Evolutionary conservation across 2,888 invertebrate species (phyloP), one percentile per base, ranked within the genome.

Genomic region (Eustalomyia histrio): DNA sequence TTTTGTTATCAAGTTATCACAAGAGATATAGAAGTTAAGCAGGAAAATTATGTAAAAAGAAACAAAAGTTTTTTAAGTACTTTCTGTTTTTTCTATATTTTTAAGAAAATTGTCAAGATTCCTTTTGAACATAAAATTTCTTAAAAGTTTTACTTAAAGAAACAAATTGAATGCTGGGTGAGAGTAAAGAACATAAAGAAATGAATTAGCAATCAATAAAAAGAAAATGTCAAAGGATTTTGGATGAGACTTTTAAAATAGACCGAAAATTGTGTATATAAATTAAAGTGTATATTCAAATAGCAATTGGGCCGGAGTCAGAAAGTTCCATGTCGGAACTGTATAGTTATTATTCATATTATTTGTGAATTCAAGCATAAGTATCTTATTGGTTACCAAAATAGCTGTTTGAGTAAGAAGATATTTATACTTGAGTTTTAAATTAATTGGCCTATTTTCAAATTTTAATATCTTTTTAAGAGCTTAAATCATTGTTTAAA

Each of bases 21-120:
- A n/a, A n/a, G n/a, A n/a, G n/a, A n/a, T n/a, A 12, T 3, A 18
- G 50, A 55, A 64, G 69, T 58, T 68, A 24, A 29, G 18, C 17
- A 60, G 5, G n/a, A 39, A 52, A 33, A 43, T 16, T 17, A 35
- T 17, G 33, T 18, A 63, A 12, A 39, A 39, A 61, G 61, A 17
- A 75, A 72, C 4, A 33, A 76, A 76, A 76, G 58, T 72, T 72
- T 74, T 6, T 63, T 68, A 76, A 80, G 76, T 55, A 68, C 63
- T 64, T 76, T 53, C 29, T 29, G 47, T 24, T 9, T 58, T 52
- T 24, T 4, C 33, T 29, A n/a, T 35, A 53, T 57, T 61, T 24
- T 18, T 14, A 14, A 55, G 24, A 68, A 72, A 71, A 65, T 60
- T 76, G 50, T 76, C 67, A 63, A 68, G 64, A 63, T 68, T 58